Evolutionary conservation across 2,888 invertebrate species (phyloP).

Genomic region (Globia sparganii): DNA sequence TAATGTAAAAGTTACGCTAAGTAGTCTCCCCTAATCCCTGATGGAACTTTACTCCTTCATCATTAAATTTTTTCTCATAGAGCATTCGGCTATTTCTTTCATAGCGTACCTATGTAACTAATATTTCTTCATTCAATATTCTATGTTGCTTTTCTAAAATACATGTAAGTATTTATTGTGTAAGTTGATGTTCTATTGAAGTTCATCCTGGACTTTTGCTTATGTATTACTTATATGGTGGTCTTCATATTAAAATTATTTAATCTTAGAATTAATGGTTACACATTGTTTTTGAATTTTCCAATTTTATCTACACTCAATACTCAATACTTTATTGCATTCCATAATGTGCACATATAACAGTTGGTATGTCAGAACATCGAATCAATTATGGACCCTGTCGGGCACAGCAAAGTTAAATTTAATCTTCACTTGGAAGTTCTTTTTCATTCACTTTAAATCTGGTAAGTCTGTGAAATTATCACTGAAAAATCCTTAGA

Average conservation of each 20-base stretch:
- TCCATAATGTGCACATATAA: too few species aligned
- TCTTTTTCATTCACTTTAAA: conserved; percentile 16
- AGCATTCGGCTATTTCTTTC: conserved; percentile 50
- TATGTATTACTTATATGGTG: background rate
- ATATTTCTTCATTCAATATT: conserved; percentile 35
- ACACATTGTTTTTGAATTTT: conserved; percentile 1
- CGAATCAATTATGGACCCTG: too few species aligned
- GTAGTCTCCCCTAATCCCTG: conserved; percentile 81
- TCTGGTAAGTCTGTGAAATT: conserved; percentile 27
- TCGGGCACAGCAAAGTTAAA: too few species aligned
- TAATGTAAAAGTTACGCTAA: conserved; percentile 84
- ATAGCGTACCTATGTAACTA: conserved; percentile 46
- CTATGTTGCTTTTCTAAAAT: conserved; percentile 47
- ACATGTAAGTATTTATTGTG: conserved; percentile 48
- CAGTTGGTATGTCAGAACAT: too few species aligned
- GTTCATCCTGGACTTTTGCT: conserved; percentile 6
- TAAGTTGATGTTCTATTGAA: conserved; percentile 14
- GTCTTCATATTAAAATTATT: conserved; percentile 2
- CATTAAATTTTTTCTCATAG: conserved; percentile 51
- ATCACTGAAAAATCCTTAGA: conserved; percentile 28
- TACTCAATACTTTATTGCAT: too few species aligned
- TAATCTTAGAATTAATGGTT: background rate
- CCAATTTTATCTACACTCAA: background rate
- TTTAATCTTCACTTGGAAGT: too few species aligned
- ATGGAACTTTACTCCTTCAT: conserved; percentile 71